Base-by-base conservation (phyloP, 92 coral and sea anemone species). In the Zoanthus gigantus region DNA sequence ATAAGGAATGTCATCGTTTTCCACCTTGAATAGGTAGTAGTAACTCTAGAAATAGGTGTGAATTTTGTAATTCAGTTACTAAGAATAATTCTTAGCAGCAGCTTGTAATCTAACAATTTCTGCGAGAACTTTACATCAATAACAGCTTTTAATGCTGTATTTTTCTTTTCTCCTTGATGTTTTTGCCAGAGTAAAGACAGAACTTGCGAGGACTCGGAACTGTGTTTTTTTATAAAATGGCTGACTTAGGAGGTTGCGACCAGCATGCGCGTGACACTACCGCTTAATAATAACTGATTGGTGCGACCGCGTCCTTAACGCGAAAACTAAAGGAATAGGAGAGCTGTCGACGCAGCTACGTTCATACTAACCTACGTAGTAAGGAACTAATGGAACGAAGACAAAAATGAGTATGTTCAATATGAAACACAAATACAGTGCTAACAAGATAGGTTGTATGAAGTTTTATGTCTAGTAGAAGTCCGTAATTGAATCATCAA, bases 201-300 rank as follows among this genome's bases (percentile, higher is more conserved):
- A 23, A 23, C 23, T 23, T 23, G 23, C 23, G 23, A 23, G 72
- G 29, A 68, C 73, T 68, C 73, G 30, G 7, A 68, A 68, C 73
- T 23, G 30, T 68, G 30, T 10, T 68, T 68, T 68, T 15, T 68
- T 68, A 42, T 23, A 68, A 68, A 0, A 68, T 68, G 73, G 73
- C 32, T 1, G 73, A 68, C 73, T 9, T 42, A 23, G 3, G 30
- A 68, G 32, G 73, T n/a, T n/a, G 73, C 73, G 30, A 68, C 23
- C 23, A 23, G 23, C 23, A 68, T 68, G 74, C 74, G 74, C 74
- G 30, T 14, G 74, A 68, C 63, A 56, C 74, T 68, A 68, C 74
- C 74, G 74, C 74, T 68, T 32, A 68, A 68, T 5, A 72, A 72
- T 32, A 71, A 71, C 52, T 32, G 48, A 32, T n/a, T 72, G 76